A percentile compares a stretch with the other conserved stretches of the same genome.
Conservation (phyloP, 2,113 vertebrate species). For the mouse (Mus musculus) region GRCm39 chr12:18119501-18120000, state of each 20-base stretch:
- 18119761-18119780: not conserved
- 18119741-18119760: not conserved
- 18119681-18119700: not conserved
- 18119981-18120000: no score
- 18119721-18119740: not conserved
- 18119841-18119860: not conserved
- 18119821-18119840: no score
- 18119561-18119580: not conserved
- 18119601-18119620: not conserved
- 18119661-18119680: not conserved
- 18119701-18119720: not conserved
- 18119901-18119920: not conserved
- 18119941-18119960: not conserved
- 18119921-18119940: not conserved
- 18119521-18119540: no score
- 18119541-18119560: no score
- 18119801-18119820: not conserved
- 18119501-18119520: no score
- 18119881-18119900: not conserved
- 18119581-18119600: fast-evolving
- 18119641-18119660: no score
- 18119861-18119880: not conserved
- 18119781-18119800: no score
- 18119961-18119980: not conserved
- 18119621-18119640: not conserved